Base-by-base conservation (phyloP, 2,113 vertebrate species). In the Panurus biarmicus region DNA sequence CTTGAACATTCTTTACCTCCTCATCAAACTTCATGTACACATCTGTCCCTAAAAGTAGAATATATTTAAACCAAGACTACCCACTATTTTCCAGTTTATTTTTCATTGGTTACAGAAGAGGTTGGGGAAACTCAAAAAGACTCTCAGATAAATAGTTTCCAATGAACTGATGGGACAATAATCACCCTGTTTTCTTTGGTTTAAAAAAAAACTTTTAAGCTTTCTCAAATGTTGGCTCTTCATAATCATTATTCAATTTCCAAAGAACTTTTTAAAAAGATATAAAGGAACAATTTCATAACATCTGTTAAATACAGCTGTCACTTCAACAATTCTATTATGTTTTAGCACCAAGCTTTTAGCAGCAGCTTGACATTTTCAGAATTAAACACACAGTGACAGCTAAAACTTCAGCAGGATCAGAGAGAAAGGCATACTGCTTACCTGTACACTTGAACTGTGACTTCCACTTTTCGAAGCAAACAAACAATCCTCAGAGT, bases 391-490 rank as follows among this genome's bases (percentile, higher is more conserved):
- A 82, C 13, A 21, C 29, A 93, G 42, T 28, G 47, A 60, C 51
- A 89, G 35, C 10, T 57, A 85, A 40, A 33, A 61, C 29, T 69
- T 9, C 31, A 62, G 67, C 6, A 87, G 16, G 80, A 36, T 33
- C 53, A 57, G 6, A 74, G 6, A 74, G 26, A 62, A 50, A 64
- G 14, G 36, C 5, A 10, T 25, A 35, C 10, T 35, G 44, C 78
- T 97, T 97, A 99, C 99, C 98, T 99, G 98, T 40, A 99, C 98
- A 36, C 65, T 93, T 40, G 97, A 95, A 60, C 92, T 73, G 65
- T 83, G 97, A 65, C 69, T 96, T 91, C 97, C 81, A 69, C 94
- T 96, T 79, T 96, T 97, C 10, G 94, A 93, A 29, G 98, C 97
- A 85, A 98, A 98, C 45, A 97, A 96, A 62, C 97, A 98, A 71